A percentile compares a stretch with the other conserved stretches of the same genome.
Evolutionary conservation across 1,140 invertebrate species (phyloP).

Genomic region (Berghia stephanieae): DNA sequence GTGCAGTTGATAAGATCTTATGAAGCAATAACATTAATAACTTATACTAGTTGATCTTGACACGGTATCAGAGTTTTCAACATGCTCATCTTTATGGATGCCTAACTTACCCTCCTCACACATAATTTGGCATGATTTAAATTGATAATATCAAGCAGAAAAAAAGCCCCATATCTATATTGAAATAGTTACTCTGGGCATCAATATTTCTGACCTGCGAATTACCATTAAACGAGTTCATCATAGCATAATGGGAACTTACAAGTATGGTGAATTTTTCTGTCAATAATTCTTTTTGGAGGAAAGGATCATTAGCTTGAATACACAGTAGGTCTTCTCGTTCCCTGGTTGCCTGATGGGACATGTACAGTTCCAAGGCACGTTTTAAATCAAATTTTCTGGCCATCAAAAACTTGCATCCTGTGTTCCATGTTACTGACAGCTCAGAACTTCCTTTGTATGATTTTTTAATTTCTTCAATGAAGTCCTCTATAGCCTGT

Average conservation of each 20-base stretch:
- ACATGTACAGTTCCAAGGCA: slow-evolving; percentile 86
- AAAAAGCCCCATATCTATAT: too few species aligned
- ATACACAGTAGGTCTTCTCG: slow-evolving; percentile 86
- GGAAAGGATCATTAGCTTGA: slow-evolving; percentile 81
- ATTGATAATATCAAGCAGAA: too few species aligned
- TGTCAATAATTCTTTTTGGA: slow-evolving; percentile 86
- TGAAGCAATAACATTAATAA: too few species aligned
- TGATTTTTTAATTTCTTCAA: slow-evolving; percentile 54
- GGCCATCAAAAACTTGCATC: slow-evolving; percentile 94
- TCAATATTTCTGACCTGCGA: too few species aligned
- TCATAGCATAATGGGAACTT: slow-evolving; percentile 61
- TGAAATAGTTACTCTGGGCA: too few species aligned
- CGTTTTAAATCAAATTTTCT: slow-evolving; percentile 92
- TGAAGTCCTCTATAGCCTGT: slow-evolving; percentile 56
- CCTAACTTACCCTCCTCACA: too few species aligned
- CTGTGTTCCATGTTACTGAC: slow-evolving; percentile 67
- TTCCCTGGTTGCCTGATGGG: slow-evolving; percentile 87
- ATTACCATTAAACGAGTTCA: too few species aligned
- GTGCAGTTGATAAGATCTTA: too few species aligned
- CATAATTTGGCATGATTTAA: too few species aligned
- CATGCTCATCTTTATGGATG: too few species aligned
- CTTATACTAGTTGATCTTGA: too few species aligned
- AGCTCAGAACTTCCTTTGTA: slow-evolving; percentile 39
- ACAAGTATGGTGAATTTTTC: slow-evolving; percentile 98
- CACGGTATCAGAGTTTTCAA: too few species aligned